Conservation (phyloP, 2,797 vertebrate species). For the Lacerta viridis region DNA sequence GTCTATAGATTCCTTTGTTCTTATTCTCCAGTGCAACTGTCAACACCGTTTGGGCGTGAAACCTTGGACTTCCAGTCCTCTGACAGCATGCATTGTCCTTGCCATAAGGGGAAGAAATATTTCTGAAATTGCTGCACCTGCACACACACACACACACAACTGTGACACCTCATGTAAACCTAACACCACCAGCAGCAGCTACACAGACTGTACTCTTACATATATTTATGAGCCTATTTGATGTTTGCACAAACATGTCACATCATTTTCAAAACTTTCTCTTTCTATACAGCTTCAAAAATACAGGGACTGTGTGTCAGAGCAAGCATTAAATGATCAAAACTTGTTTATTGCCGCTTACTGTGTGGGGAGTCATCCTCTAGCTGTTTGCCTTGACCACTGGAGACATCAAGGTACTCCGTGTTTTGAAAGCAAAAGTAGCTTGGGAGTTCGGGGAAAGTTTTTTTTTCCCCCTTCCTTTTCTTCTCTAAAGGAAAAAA, state of each 20-base stretch:
- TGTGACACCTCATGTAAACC: not conserved
- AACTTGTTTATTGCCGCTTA: slow-evolving; percentile 26
- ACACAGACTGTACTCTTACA: not conserved
- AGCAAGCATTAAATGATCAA: not conserved
- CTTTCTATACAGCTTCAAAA: not conserved
- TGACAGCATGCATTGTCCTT: not conserved
- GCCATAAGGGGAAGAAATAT: not conserved
- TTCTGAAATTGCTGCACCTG: slow-evolving; percentile 8
- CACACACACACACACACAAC: not conserved
- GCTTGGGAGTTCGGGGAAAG: not conserved
- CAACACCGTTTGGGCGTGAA: slow-evolving; percentile 3
- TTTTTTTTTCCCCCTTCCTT: not conserved
- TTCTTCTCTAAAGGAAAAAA: not conserved
- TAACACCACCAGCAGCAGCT: not conserved
- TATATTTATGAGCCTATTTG: not conserved
- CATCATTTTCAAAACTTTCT: not conserved
- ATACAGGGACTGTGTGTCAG: not conserved
- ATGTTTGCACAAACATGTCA: slow-evolving; percentile 22
- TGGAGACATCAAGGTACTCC: slow-evolving; percentile 14
- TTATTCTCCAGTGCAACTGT: not conserved
- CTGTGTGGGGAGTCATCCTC: not conserved
- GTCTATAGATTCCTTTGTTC: not conserved
- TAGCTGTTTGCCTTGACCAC: slow-evolving; percentile 5
- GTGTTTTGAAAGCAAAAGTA: slow-evolving; percentile 5
- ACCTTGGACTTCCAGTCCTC: not conserved